These are phyloP conservation scores for Nibea coibor DNA, from an alignment of 2,113 vertebrate species.

Conservation along the genomic window DNA sequence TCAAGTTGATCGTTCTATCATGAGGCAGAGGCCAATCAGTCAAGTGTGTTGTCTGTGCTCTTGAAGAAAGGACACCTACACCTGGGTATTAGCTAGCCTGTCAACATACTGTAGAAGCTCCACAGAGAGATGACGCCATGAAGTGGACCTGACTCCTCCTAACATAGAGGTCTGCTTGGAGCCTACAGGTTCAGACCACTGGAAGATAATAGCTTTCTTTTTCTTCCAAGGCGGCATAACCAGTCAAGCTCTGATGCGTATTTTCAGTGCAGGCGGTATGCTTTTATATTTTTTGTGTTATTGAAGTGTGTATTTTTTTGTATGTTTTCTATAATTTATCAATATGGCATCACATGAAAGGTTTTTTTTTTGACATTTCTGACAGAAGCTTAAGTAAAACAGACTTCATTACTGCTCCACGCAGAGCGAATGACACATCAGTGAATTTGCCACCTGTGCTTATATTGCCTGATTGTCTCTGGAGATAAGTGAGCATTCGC, in stretches of 20 bases:
- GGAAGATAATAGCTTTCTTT: background rate
- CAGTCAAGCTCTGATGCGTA: background rate
- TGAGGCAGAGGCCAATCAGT: background rate
- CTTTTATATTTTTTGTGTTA: background rate
- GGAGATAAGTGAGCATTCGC: background rate
- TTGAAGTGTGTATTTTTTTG: background rate
- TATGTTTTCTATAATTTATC: background rate
- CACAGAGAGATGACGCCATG: background rate
- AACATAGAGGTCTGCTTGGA: background rate
- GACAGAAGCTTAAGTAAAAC: background rate
- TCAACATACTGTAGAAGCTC: background rate
- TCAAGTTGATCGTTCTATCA: background rate
- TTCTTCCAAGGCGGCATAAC: background rate
- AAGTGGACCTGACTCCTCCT: background rate
- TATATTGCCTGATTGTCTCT: background rate
- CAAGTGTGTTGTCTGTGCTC: background rate
- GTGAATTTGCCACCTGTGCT: background rate
- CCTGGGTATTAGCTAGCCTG: background rate
- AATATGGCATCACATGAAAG: background rate
- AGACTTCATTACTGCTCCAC: background rate
- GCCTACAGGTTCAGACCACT: background rate
- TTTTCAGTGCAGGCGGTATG: background rate
- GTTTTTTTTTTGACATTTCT: background rate
- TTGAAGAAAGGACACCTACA: background rate
- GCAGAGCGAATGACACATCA: too few species aligned